A percentile compares a stretch with the other conserved stretches of the same genome.
phyloP scores from a whole-genome alignment of 2,888 invertebrate species.

The Ferdinandea cuprea region DNA sequence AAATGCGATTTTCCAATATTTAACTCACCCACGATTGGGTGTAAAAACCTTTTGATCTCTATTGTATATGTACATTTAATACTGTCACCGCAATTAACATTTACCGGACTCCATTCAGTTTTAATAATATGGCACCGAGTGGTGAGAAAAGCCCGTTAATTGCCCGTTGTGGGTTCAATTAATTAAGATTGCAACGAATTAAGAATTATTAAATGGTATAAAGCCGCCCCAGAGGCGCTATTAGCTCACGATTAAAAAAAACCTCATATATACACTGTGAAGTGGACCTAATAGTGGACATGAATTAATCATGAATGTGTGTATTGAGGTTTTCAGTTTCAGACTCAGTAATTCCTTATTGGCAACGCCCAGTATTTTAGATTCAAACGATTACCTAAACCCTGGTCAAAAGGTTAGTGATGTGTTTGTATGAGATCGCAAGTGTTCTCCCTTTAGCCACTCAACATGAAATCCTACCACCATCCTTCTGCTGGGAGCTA shows the following conservation, averaged over 20 bases:
- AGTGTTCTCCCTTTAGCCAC: too few relatives aligned
- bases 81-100: not conserved
- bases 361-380: too few relatives aligned
- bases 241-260: not conserved
- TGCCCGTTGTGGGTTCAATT: constrained; percentile 13
- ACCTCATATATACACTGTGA: not conserved
- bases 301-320: too few relatives aligned
- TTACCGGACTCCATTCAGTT: not conserved
- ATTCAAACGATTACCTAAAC: too few relatives aligned
- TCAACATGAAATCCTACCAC: too few relatives aligned
- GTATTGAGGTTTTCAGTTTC: too few relatives aligned
- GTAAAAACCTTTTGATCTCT: not conserved
- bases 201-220: constrained; percentile 8
- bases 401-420: too few relatives aligned
- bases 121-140: constrained; percentile 3
- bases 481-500: too few relatives aligned
- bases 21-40: not conserved
- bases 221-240: not conserved
- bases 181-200: constrained; percentile 2
- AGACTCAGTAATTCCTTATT: too few relatives aligned
- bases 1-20: not conserved
- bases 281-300: not conserved
- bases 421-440: too few relatives aligned
- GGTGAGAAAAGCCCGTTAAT: not conserved
- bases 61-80: not conserved